Evolutionary conservation across 2,888 invertebrate species (phyloP), one percentile per base, ranked within the genome.

Genomic region (Ectobius pallidus): DNA sequence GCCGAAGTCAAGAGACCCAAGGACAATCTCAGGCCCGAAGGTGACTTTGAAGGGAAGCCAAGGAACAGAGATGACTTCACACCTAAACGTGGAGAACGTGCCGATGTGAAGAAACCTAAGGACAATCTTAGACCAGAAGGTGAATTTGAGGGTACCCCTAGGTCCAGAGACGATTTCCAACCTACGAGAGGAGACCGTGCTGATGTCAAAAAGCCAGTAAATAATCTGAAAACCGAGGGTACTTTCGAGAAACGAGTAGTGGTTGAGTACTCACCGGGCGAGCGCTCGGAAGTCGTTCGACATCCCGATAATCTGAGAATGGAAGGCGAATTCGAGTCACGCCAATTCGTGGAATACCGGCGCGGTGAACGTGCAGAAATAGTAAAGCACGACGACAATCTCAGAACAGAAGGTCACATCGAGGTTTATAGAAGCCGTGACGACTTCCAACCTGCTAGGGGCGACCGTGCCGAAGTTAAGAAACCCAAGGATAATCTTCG

Each of bases 1-100:
- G 20, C 44, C 0, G 52, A 20, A 73, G 86, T 86, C 55, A 85
- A 86, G 65, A 86, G 84, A 79, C 87, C 85, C 75, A 84, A 84
- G 75, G 91, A 91, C 77, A 90, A 90, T 79, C 83, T 90, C 11
- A 85, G 84, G 46, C 87, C 88, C 49, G 87, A 88, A 78, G 86
- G 86, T 9, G 82, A 85, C 27, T 86, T 83, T 77, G 81, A 79
- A 77, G 81, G 76, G 14, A 71, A 74, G 16, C 42, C 49, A 32
- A 52, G 27, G 16, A 42, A 30, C 20, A 62, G 63, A n/a, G 72
- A 75, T 11, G 73, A 74, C 11, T 71, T 25, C 39, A 71, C 67
- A 20, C 62, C 63, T 9, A 58, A 39, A 3, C 61, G 46, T 22
- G 80, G 80, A 1, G 80, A 80, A 30, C 63, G 75, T 44, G 67